Conservation (phyloP, 2,113 vertebrate genomes). For the Chunga burmeisteri region DNA sequence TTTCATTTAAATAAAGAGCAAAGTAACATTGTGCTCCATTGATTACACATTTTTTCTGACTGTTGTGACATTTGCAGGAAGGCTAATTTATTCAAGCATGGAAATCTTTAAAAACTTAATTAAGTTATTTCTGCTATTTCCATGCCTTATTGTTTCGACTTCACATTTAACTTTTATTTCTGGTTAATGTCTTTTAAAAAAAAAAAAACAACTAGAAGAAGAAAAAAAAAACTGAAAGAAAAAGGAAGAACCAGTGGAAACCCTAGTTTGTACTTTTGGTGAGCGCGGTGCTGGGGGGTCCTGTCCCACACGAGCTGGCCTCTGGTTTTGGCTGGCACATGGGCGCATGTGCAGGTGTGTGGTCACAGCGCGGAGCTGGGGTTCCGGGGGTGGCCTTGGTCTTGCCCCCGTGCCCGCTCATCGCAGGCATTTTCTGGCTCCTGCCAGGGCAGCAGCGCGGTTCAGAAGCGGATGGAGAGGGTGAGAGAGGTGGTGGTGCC, state of each 20-base stretch:
- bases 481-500: no score
- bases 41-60: constrained; percentile 75
- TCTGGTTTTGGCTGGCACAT: fast-evolving
- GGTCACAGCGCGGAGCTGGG: neutral
- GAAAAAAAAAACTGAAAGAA: neutral
- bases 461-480: neutral
- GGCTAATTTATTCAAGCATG: constrained; percentile 84
- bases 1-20: constrained; percentile 72
- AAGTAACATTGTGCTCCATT: constrained; percentile 73
- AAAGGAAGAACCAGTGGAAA: neutral
- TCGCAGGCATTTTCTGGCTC: neutral
- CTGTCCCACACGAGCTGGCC: fast-evolving
- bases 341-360: fast-evolving
- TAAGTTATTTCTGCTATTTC: constrained; percentile 84
- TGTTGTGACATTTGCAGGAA: constrained; percentile 85
- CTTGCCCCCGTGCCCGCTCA: neutral
- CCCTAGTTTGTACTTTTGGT: neutral
- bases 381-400: neutral
- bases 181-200: constrained; percentile 63
- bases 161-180: constrained; percentile 78
- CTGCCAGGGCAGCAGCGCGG: neutral
- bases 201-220: neutral
- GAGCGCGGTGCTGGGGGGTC: neutral
- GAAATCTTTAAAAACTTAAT: constrained; percentile 88
- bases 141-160: constrained; percentile 79